These are phyloP conservation scores for Zeugodacus cucurbitae DNA, from an alignment of 1,140 invertebrate genomes.

Conservation along the genomic window DNA sequence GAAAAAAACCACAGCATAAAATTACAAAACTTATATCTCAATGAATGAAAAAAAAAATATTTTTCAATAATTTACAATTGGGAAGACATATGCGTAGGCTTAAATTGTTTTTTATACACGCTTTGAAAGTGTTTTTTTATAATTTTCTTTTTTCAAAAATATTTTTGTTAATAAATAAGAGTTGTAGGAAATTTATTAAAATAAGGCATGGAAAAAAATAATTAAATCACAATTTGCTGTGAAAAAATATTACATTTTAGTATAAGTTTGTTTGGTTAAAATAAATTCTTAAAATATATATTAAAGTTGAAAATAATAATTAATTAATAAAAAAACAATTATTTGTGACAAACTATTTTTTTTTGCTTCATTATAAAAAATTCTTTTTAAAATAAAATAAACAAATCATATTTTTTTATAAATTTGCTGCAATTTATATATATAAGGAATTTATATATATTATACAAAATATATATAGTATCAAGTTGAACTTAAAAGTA, in stretches of 20 bases:
- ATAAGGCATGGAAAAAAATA: slow-evolving; percentile 6
- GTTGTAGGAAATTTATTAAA: neutral
- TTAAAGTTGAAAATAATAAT: too few relatives aligned
- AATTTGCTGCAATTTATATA: neutral
- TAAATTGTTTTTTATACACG: neutral
- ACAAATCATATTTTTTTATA: neutral
- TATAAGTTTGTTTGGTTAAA: neutral
- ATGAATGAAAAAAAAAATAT: neutral
- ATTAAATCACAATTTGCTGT: slow-evolving; percentile 27
- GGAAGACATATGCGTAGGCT: slow-evolving; percentile 10
- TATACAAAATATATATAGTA: too few relatives aligned
- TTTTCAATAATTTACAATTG: slow-evolving; percentile 31
- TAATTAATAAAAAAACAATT: neutral
- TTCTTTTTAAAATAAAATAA: neutral
- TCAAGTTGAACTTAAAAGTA: neutral
- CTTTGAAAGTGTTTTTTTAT: neutral
- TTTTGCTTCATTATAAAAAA: neutral
- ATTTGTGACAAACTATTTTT: neutral
- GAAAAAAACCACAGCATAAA: slow-evolving; percentile 30
- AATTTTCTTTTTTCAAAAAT: neutral
- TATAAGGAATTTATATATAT: too few relatives aligned
- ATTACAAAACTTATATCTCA: neutral
- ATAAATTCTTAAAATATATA: neutral
- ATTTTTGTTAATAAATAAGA: slow-evolving; percentile 30
- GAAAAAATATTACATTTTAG: slow-evolving; percentile 20